A percentile compares a stretch with the other conserved stretches of the same genome.
Conservation (phyloP, 2,888 invertebrate genomes). For the Acheta domesticus region DNA sequence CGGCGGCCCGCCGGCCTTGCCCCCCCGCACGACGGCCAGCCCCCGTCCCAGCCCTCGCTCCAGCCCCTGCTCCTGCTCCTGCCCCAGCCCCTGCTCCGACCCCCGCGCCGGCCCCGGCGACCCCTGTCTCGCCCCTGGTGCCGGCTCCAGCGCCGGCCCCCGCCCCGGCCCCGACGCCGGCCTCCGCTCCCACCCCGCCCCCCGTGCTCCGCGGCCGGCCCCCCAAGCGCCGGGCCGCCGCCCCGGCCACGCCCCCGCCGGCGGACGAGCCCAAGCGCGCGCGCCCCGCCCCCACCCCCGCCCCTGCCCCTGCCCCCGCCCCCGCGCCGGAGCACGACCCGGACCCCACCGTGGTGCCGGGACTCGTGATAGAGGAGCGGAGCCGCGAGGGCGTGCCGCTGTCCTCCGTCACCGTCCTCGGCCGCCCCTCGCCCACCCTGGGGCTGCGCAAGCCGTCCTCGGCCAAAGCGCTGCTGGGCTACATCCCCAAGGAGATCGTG, state of each 20-base stretch:
- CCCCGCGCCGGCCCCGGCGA: no score
- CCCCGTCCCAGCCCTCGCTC: no score
- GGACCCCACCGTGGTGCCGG: not conserved
- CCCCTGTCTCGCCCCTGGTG: no score
- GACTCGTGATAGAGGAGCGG: not conserved
- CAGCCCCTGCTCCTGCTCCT: no score
- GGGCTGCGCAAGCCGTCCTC: not conserved
- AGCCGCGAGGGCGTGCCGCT: not conserved
- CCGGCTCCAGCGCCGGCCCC: no score
- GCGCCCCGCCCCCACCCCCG: not conserved
- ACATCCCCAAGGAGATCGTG: constrained; percentile 21
- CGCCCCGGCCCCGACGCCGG: no score
- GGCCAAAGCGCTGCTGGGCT: not conserved
- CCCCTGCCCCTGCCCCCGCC: not conserved
- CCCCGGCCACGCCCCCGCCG: not conserved
- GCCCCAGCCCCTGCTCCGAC: no score
- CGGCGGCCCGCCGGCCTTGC: no score
- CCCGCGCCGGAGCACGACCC: not conserved
- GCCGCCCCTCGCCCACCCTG: not conserved
- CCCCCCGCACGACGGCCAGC: no score
- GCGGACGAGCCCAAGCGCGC: not conserved
- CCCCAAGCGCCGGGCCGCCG: not conserved
- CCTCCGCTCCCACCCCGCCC: no score
- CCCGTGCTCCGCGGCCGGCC: not conserved
- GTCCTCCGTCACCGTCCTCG: not conserved